Percentiles rank a stretch among this genome's conserved stretches.
These are phyloP conservation scores for Drosophila lacteicornis DNA, from an alignment of 1,140 invertebrate species.

Conservation along the genomic window DNA sequence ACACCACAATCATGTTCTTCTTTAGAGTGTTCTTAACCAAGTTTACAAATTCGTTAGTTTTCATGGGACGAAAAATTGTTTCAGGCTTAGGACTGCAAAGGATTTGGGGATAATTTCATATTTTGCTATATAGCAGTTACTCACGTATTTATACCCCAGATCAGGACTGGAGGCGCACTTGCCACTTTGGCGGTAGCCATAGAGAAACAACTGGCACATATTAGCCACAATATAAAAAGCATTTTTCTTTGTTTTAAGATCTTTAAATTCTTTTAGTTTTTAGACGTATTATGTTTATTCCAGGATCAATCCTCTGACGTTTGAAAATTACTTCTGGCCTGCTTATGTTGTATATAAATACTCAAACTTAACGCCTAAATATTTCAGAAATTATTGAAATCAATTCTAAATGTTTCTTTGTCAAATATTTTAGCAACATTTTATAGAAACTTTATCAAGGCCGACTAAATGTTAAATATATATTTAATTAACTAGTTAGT, in stretches of 20 bases:
- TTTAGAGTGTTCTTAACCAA: conserved; percentile 14
- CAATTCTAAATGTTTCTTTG: too few species aligned
- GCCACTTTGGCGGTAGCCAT: background rate
- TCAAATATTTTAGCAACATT: too few species aligned
- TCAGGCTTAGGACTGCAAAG: conserved; percentile 4
- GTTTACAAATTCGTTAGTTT: background rate
- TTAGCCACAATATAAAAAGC: background rate
- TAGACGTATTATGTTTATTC: background rate
- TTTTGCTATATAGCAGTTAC: conserved; percentile 10
- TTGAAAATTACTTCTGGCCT: background rate
- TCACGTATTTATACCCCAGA: conserved; percentile 64
- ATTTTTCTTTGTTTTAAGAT: background rate
- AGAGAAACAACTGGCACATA: background rate
- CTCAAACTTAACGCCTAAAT: too few species aligned
- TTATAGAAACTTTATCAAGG: too few species aligned
- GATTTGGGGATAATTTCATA: too few species aligned
- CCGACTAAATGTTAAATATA: too few species aligned
- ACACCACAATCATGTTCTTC: conserved; percentile 48
- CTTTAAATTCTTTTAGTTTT: background rate
- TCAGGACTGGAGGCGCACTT: conserved; percentile 47
- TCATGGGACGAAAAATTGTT: conserved; percentile 40
- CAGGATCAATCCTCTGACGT: background rate
- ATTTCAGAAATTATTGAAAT: background rate
- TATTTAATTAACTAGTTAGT: too few species aligned
- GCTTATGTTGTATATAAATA: background rate